phyloP scores from a whole-genome alignment of 2,888 invertebrate genomes.

The Drosophila ustulata region DNA sequence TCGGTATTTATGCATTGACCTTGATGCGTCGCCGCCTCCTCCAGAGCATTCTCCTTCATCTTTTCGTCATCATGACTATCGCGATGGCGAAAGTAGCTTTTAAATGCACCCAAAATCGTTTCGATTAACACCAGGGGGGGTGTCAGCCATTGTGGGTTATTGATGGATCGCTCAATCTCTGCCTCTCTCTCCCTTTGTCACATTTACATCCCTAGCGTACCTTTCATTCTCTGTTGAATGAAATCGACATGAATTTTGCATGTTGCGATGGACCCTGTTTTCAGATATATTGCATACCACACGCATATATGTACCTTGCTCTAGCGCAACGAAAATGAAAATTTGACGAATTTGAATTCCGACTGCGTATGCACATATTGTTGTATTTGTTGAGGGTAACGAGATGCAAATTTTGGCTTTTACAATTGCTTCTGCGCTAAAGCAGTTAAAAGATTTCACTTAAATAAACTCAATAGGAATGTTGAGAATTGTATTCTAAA shows the following conservation, averaged over 20 bases:
- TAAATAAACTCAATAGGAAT: background rate
- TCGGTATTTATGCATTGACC: slow-evolving; percentile 48
- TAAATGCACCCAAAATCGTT: slow-evolving; percentile 37
- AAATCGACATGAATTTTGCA: slow-evolving; percentile 27
- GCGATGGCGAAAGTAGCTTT: slow-evolving; percentile 17
- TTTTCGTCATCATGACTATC: background rate
- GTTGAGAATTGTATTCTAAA: background rate
- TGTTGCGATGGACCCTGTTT: background rate
- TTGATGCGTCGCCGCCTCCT: slow-evolving; percentile 19
- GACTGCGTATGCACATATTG: background rate
- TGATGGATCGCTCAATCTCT: slow-evolving; percentile 2
- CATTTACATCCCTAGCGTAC: too few relatives aligned
- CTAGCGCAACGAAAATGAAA: slow-evolving; percentile 45
- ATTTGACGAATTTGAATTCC: slow-evolving; percentile 25
- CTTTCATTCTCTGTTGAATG: background rate
- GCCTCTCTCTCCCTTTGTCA: background rate
- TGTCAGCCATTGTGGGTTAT: slow-evolving; percentile 11
- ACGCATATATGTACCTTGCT: slow-evolving; percentile 15
- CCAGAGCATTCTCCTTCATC: background rate
- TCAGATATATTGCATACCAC: background rate
- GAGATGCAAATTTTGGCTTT: slow-evolving; percentile 20
- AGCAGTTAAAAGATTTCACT: background rate
- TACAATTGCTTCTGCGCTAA: slow-evolving; percentile 8
- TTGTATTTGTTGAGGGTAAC: slow-evolving; percentile 24
- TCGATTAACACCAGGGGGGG: slow-evolving; percentile 21